These are phyloP conservation scores for Dromaius novaehollandiae DNA, from an alignment of 2,113 vertebrate species.

Conservation along the genomic window DNA sequence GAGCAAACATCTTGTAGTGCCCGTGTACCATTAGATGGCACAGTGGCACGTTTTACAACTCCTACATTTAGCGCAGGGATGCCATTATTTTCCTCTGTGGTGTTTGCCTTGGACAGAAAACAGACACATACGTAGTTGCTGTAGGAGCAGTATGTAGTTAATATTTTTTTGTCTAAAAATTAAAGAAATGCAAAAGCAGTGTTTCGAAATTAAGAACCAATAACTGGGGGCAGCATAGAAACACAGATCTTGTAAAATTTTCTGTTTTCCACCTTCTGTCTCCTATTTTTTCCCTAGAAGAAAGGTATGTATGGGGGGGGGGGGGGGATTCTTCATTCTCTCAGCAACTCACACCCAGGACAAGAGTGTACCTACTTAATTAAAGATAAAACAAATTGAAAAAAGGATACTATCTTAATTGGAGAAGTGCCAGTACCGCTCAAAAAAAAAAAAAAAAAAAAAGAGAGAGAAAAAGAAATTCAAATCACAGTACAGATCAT, in stretches of 20 bases:
- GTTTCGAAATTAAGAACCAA: neutral
- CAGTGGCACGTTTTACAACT: neutral
- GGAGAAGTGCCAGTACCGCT: neutral
- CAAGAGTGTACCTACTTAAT: neutral
- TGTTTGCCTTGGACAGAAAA: neutral
- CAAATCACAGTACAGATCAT: neutral
- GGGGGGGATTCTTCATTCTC: neutral
- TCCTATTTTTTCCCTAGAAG: neutral
- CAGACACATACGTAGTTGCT: neutral
- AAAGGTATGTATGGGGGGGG: neutral
- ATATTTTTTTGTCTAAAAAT: neutral
- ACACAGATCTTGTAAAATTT: neutral
- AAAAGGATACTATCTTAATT: neutral
- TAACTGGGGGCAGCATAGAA: neutral
- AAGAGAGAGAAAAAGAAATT: slow-evolving; percentile 6
- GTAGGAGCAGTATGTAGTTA: neutral
- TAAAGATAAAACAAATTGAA: neutral
- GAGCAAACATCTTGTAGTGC: neutral
- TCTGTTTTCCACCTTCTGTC: neutral
- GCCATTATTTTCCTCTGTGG: neutral
- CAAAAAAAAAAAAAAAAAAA: neutral
- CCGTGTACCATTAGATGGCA: neutral
- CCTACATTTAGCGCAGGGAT: neutral
- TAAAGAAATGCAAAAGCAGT: neutral
- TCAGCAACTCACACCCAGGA: neutral